Conservation (phyloP, 2,797 vertebrate species). For the Tiaroga cobitis region DNA sequence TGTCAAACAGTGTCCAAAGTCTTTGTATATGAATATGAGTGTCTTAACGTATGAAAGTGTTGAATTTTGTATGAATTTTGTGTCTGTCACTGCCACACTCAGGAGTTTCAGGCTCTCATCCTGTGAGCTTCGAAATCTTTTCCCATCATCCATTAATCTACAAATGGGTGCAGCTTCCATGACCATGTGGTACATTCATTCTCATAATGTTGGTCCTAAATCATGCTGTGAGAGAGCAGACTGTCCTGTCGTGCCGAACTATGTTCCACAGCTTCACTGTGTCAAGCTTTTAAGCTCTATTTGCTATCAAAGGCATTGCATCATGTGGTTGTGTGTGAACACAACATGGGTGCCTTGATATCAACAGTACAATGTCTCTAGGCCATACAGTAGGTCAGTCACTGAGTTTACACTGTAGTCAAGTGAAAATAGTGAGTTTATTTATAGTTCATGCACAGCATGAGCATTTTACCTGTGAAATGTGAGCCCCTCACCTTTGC, state of each 20-base stretch:
- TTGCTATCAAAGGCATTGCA: background rate
- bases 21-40: conserved; percentile 37
- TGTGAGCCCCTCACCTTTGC: conserved; percentile 3
- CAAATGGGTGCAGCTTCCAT: conserved; percentile 9
- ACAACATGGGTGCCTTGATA: conserved; percentile 41
- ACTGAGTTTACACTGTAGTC: conserved; percentile 25
- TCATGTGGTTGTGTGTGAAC: conserved; percentile 18
- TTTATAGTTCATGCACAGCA: background rate
- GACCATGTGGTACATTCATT: background rate
- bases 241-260: conserved; percentile 3
- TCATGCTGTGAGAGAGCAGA: background rate
- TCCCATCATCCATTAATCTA: conserved; percentile 9
- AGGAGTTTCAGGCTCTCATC: conserved; percentile 1
- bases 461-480: conserved; percentile 19
- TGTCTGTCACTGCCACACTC: conserved; percentile 41
- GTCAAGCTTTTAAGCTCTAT: conserved; percentile 18
- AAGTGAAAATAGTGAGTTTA: conserved; percentile 6
- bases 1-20: conserved; percentile 24
- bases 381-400: background rate
- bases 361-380: conserved; percentile 22
- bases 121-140: conserved; percentile 9
- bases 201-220: conserved; percentile 9
- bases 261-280: conserved; percentile 14
- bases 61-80: background rate
- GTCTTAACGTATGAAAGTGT: background rate